phyloP scores from a whole-genome alignment of 2,888 invertebrate genomes.

The Athrips mouffetella region DNA sequence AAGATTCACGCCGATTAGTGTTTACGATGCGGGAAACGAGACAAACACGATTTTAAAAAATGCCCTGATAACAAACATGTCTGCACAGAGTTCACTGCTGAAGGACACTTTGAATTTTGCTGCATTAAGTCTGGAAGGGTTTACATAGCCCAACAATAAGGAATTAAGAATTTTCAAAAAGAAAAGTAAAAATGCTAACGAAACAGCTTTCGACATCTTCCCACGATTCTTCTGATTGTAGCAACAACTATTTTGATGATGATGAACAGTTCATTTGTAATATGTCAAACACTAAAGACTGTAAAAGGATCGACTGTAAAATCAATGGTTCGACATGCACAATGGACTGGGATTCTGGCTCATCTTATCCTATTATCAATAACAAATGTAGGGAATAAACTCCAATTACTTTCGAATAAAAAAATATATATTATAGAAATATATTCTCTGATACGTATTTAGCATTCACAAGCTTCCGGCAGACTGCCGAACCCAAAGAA shows the following conservation, averaged over 20 bases:
- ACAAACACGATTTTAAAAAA: not conserved
- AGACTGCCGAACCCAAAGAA: no score
- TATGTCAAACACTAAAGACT: not conserved
- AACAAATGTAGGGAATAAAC: no score
- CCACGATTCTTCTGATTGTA: no score
- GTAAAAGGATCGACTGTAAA: not conserved
- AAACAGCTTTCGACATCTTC: no score
- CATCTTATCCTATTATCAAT: not conserved
- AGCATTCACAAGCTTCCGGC: no score
- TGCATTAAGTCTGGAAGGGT: not conserved
- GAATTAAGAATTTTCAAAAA: no score
- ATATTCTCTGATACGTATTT: no score
- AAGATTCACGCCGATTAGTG: not conserved
- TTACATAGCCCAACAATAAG: no score
- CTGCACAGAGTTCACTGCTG: not conserved
- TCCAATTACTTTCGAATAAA: no score
- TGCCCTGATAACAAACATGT: not conserved
- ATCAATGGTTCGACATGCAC: not conserved
- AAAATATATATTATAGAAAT: no score
- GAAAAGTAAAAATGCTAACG: no score
- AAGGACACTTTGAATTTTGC: not conserved
- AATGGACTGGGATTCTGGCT: not conserved
- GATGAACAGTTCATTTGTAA: not conserved
- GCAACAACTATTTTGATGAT: not conserved
- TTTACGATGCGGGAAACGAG: not conserved